Percentiles rank a stretch among this genome's conserved stretches.
Conservation (phyloP, 1,140 invertebrate species). For the Chlorops oryzae region DNA sequence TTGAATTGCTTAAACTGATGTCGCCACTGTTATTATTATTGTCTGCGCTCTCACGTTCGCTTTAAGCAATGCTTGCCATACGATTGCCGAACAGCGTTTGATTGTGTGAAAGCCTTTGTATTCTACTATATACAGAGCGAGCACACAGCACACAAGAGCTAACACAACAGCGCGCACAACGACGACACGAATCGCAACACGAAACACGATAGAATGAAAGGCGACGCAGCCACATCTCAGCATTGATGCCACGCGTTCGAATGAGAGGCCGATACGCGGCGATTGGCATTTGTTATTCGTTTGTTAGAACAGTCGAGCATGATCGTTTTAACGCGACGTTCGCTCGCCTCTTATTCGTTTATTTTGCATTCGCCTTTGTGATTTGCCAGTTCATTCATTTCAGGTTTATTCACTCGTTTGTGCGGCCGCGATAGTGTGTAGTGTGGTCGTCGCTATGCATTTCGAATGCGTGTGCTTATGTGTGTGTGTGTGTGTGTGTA, state of each 20-base stretch:
- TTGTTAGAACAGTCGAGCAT: not conserved
- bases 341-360: not conserved
- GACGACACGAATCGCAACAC: not conserved
- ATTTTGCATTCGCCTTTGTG: conserved; percentile 5
- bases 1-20: not conserved
- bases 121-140: not conserved
- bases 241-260: not conserved
- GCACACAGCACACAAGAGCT: not conserved
- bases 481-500: too few species aligned
- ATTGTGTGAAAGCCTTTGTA: not conserved
- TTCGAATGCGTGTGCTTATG: too few species aligned
- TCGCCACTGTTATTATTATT: not conserved
- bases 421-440: not conserved
- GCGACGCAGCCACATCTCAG: not conserved
- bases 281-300: not conserved
- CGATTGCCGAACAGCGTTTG: conserved; percentile 5
- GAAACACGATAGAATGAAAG: not conserved
- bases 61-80: too few species aligned
- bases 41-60: not conserved
- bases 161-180: not conserved
- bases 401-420: not conserved
- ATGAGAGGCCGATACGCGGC: not conserved
- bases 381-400: conserved; percentile 3
- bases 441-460: not conserved
- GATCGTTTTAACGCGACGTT: not conserved